Evolutionary conservation across 2,113 vertebrate genomes (phyloP).

Genomic region (Aegithalos caudatus): DNA sequence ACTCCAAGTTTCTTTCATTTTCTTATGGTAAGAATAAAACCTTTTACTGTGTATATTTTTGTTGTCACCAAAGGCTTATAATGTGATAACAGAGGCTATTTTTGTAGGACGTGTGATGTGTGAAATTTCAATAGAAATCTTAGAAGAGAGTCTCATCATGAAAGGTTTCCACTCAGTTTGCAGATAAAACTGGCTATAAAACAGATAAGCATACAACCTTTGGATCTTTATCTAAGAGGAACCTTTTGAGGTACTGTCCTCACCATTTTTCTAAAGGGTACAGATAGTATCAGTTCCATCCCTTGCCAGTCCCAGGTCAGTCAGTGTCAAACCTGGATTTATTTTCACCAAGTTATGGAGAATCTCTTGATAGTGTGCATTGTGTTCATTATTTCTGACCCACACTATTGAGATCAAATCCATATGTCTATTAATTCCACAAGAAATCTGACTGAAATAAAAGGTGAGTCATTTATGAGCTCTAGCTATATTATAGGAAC

Average conservation of each 20-base stretch:
- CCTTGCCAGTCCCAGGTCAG: slow-evolving; percentile 17
- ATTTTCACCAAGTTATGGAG: slow-evolving; percentile 35
- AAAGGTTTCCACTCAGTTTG: background rate
- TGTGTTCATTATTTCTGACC: slow-evolving; percentile 56
- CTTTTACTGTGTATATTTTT: background rate
- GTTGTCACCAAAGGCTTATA: background rate
- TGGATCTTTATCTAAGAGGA: background rate
- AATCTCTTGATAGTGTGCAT: background rate
- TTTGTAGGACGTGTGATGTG: background rate
- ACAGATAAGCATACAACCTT: background rate
- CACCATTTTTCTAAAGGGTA: background rate
- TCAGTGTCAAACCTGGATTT: background rate
- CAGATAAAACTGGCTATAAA: background rate
- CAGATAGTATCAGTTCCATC: background rate
- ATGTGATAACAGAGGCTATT: background rate
- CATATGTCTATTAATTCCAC: slow-evolving; percentile 59
- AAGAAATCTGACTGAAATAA: slow-evolving; percentile 53
- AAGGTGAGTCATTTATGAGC: slow-evolving; percentile 60
- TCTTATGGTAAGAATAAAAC: background rate
- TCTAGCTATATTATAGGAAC: slow-evolving; percentile 35
- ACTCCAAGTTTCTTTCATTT: background rate
- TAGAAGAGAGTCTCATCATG: background rate
- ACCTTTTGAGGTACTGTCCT: background rate
- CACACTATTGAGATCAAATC: slow-evolving; percentile 38
- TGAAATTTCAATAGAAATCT: background rate